Evolutionary conservation across 1,140 invertebrate species (phyloP), one percentile per base, ranked within the genome.

Genomic region (Polypedilum vanderplanki): DNA sequence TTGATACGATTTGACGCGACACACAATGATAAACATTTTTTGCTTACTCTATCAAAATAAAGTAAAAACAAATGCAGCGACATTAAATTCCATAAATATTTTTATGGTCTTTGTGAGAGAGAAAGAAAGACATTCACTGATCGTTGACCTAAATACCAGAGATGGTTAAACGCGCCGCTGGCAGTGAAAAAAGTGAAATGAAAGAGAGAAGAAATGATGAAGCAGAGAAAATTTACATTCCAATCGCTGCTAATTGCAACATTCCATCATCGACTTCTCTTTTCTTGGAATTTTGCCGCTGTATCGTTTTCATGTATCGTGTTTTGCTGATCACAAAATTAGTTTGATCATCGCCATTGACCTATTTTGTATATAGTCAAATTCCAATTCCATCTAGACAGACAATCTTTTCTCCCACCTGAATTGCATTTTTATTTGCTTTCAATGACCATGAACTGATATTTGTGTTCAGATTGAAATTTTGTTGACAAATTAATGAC

Each of bases 171-270:
- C 46, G 46, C n/a, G 46, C 46, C 46, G n/a, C 9, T 57, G n/a
- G 46, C 46, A 57, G 46, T 57, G 46, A 57, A 57, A 41, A n/a
- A 10, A 41, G 40, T 41, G 10, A 41, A 41, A 46, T 8, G 15
- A 46, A 46, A 10, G 41, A 57, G 46, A 57, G 46, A 57, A 57
- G 46, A 57, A n/a, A 57, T 57, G 46, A 57, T 57, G 46, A 57
- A 57, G 46, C 46, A 57, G 46, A 57, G 46, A 57, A 57, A 57
- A 57, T 57, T 57, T 57, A 57, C 46, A 57, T 57, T 57, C 46
- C 46, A 57, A 57, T 57, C 46, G n/a, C n/a, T 57, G 46, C 46
- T 57, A 57, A 57, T 57, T 57, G 46, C 46, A 57, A 57, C 46
- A 57, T 57, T 57, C 46, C 46, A 57, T 57, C 46, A 57, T 57